These are phyloP conservation scores for Lasioglossum zephyrum DNA, from an alignment of 2,888 invertebrate species.

Conservation along the genomic window DNA sequence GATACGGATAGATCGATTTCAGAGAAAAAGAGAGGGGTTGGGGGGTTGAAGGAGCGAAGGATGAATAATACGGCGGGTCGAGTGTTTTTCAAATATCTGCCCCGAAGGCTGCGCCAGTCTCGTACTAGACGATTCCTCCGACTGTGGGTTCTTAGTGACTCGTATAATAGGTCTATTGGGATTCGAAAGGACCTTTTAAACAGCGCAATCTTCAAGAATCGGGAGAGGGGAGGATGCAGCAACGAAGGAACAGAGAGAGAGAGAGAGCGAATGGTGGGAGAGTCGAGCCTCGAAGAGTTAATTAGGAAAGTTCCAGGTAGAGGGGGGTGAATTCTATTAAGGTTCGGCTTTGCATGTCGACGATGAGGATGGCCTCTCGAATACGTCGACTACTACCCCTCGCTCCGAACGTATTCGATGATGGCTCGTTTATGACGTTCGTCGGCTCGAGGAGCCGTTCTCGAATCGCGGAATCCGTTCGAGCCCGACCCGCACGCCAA, in stretches of 20 bases:
- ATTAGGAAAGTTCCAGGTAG: constrained; percentile 62
- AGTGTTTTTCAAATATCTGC: constrained; percentile 13
- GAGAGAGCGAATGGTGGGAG: neutral
- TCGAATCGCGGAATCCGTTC: constrained; percentile 1
- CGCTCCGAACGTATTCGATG: constrained; percentile 6
- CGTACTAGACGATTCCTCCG: neutral
- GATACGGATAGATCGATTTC: constrained; percentile 1
- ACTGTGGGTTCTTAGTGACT: constrained; percentile 33
- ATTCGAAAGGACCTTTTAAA: constrained; percentile 44
- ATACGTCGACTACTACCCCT: constrained; percentile 34
- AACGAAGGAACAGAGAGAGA: neutral
- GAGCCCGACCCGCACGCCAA: neutral
- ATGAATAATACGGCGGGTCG: constrained; percentile 5
- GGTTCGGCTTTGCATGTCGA: constrained; percentile 37
- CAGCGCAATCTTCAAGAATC: constrained; percentile 12
- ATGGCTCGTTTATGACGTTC: constrained; percentile 17
- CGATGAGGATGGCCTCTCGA: constrained; percentile 10
- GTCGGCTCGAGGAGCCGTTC: constrained; percentile 4
- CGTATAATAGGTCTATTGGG: constrained; percentile 38
- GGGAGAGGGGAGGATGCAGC: neutral
- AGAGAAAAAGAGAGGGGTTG: neutral
- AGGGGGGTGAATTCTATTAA: constrained; percentile 58
- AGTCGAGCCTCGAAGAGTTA: constrained; percentile 47
- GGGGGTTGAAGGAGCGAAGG: neutral
- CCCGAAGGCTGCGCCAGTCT: neutral